Evolutionary conservation across 1,140 invertebrate genomes (phyloP), one percentile per base, ranked within the genome.

Genomic region (Pantala flavescens): DNA sequence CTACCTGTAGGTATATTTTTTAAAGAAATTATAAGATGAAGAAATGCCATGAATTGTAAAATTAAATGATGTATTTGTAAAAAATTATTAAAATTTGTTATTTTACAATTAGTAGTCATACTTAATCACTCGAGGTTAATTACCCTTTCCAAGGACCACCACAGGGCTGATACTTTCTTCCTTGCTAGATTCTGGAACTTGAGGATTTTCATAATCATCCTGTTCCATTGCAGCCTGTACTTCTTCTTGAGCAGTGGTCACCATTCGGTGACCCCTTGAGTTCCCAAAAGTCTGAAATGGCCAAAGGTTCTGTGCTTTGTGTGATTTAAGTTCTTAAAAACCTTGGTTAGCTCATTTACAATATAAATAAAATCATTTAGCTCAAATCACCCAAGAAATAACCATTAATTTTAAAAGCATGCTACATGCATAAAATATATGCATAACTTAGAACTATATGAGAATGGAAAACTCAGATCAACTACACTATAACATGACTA

Each of bases 281-380:
- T 88, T 89, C 74, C 85, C 85, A 76, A 88, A 86, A 72, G 85
- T 86, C 88, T 90, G 89, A 80, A 90, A 89, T 81, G 88, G 88
- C 89, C 88, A 90, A 78, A 90, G 85, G 81, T 87, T 85, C 90
- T 91, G 84, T 81, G 80, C 81, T 78, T 77, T 78, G 80, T 77
- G 80, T 81, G 80, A 81, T 79, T 78, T 73, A 63, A 63, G 49
- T 63, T 63, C 49, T 63, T 72, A 70, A 63, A 63, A 72, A 72
- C 19, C 71, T 28, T 24, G 71, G 23, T 28, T 19, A 24, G 19
- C 19, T 42, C 19, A 24, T 19, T 71, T 24, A 71, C 71, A 23
- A 23, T 71, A 71, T 36, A n/a, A n/a, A 71, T 23, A 71, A 71
- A 23, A 71, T 24, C n/a, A 49, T 23, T 71, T 63, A 63, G 12